Base-by-base conservation (phyloP, 53 echinoderm and acorn worm species). In the Echinometra lucunter region DNA sequence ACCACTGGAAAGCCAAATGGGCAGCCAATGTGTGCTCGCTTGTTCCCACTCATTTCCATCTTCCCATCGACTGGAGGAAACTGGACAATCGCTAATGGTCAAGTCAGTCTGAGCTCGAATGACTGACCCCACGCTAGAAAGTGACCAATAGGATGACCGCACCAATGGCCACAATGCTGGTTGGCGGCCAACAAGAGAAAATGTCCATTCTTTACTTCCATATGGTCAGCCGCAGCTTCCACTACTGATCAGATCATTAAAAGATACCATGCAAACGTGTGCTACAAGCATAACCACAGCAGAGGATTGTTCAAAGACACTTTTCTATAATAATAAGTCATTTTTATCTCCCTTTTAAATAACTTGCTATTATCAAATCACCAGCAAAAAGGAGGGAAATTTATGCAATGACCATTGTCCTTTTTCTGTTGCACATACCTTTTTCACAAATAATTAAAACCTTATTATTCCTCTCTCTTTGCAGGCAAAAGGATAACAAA, bases 71-170 rank as follows among this genome's bases (percentile, higher is more conserved):
- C 30, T 32, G 15, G 49, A 88, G 12, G n/a, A 90, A n/a, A 30
- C 90, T 90, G 90, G 90, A 90, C 90, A 60, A 90, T 90, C 38
- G 37, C 58, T 53, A 90, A 53, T 90, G 90, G 90, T 38, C 90
- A 38, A 40, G 90, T 63, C 90, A 58, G 10, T 37, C 90, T 58
- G 58, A 90, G 88, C 32, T 28, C 8, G 34, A 49, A 58, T 60
- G 89, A 49, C 89, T 60, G 90, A 63, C 58, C 90, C 58, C 90
- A 60, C 37, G 90, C 58, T 17, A 21, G 63, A 58, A 63, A 90
- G 63, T 90, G 90, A 63, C 90, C 90, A 90, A 90, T 90, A 53
- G 90, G 90, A 90, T 58, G 90, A 57, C 63, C 34, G 90, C 90
- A 38, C 37, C 21, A 90, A 63, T 90, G 90, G 90, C 60, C 57